Conservation (phyloP, 1,140 invertebrate genomes). For the Achatina immaculata region DNA sequence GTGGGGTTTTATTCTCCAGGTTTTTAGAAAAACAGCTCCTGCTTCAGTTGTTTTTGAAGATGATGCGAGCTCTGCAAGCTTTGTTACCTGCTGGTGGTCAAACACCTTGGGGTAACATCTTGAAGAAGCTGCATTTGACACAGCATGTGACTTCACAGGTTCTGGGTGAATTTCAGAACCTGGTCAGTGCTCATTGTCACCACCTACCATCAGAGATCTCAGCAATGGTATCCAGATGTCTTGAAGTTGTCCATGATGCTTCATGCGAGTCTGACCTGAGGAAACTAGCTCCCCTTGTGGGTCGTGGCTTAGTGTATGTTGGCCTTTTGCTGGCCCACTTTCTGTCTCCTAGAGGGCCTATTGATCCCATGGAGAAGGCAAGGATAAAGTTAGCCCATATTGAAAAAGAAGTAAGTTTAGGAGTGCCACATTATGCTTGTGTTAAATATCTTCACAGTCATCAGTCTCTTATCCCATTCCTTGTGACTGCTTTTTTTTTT, state of each 20-base stretch:
- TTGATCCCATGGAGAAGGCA: constrained; percentile 67
- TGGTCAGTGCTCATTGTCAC: neutral
- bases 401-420: constrained; percentile 18
- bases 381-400: constrained; percentile 57
- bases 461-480: too few species aligned
- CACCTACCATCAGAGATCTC: neutral
- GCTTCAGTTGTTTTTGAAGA: constrained; percentile 26
- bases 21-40: constrained; percentile 16
- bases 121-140: neutral
- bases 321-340: constrained; percentile 54
- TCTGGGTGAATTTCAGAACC: neutral
- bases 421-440: too few species aligned
- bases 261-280: neutral
- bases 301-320: constrained; percentile 52
- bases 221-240: constrained; percentile 1
- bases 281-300: constrained; percentile 35
- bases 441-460: too few species aligned
- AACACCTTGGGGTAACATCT: neutral
- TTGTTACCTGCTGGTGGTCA: neutral
- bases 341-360: constrained; percentile 58
- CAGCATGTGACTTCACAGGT: too few species aligned
- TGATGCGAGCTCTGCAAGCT: constrained; percentile 4
- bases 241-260: constrained; percentile 36
- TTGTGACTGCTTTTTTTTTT: too few species aligned
- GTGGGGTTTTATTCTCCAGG: constrained; percentile 12